Evolutionary conservation across 2,888 invertebrate genomes (phyloP), one percentile per base, ranked within the genome.

Genomic region (Polyploca ridens): DNA sequence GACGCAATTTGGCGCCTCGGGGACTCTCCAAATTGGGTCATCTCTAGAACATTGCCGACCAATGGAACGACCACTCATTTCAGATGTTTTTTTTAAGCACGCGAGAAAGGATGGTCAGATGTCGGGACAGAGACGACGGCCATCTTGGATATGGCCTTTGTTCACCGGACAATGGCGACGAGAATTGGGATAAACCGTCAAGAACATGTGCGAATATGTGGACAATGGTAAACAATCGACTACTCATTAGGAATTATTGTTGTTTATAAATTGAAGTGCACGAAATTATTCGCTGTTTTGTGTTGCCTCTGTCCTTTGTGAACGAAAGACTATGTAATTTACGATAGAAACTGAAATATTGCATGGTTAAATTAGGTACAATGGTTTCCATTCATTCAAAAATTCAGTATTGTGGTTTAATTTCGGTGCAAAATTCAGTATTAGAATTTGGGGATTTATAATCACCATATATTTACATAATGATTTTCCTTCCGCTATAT

Each of bases 141-240:
- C 82, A 83, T 86, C 80, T 87, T 84, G 75, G 72, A 77, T 77
- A 76, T 76, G 70, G 78, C 81, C 87, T 84, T 91, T 91, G 90
- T 91, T 87, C 75, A 75, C 69, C 74, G 82, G 78, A 91, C 91
- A 91, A 91, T 87, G 82, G 87, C 79, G 76, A 76, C 84, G 86
- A 78, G 86, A 88, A 90, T 88, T 88, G 85, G 90, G 87, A 90
- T 87, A 83, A 79, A 72, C 77, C 76, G 76, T 78, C 81, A 77
- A 81, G 81, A 83, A 82, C 77, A 82, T 83, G 78, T 82, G 83
- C 79, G 81, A 83, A 82, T 83, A 79, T 77, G 73, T 77, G 79
- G 81, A 87, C 84, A 85, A 88, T 86, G 78, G 78, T 75, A 82
- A 86, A 90, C 88, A 89, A 89, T 87, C 78, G 78, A 71, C 75